These are phyloP conservation scores for Brachyhypopomus occidentalis DNA, from an alignment of 2,113 vertebrate species.

Conservation along the genomic window DNA sequence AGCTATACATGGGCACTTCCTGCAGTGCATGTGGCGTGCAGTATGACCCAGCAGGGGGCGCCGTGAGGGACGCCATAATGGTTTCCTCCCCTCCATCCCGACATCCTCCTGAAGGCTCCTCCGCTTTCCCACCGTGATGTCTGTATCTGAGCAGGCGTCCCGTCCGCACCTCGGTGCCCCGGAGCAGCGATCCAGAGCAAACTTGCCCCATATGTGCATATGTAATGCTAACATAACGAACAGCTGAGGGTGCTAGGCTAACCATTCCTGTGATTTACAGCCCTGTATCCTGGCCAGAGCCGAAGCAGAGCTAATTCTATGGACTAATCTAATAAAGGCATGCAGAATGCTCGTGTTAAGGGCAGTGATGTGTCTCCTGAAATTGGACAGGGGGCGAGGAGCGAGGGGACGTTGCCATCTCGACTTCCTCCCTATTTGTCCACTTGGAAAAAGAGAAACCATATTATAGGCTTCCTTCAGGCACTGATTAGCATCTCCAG, in stretches of 20 bases:
- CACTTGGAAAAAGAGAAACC: slow-evolving; percentile 66
- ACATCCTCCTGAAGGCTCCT: slow-evolving; percentile 32
- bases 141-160: not conserved
- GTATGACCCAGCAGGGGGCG: not conserved
- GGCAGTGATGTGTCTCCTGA: slow-evolving; percentile 51
- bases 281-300: slow-evolving; percentile 29
- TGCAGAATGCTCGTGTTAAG: slow-evolving; percentile 59
- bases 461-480: slow-evolving; percentile 65
- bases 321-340: slow-evolving; percentile 66
- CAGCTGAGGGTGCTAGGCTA: slow-evolving; percentile 1
- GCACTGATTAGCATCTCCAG: slow-evolving; percentile 70
- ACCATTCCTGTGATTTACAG: slow-evolving; percentile 53
- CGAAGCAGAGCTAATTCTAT: slow-evolving; percentile 34
- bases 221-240: slow-evolving; percentile 11
- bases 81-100: slow-evolving; percentile 17
- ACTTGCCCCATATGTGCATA: slow-evolving; percentile 9
- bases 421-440: slow-evolving; percentile 47
- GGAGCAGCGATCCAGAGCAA: not conserved
- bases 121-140: slow-evolving; percentile 29
- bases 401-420: slow-evolving; percentile 29
- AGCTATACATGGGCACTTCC: not conserved
- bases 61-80: not conserved
- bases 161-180: not conserved
- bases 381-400: slow-evolving; percentile 60
- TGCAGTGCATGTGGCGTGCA: not conserved